Evolutionary conservation across 2,113 vertebrate genomes (phyloP), one percentile per base, ranked within the genome.

Genomic region (Rhea americana): DNA sequence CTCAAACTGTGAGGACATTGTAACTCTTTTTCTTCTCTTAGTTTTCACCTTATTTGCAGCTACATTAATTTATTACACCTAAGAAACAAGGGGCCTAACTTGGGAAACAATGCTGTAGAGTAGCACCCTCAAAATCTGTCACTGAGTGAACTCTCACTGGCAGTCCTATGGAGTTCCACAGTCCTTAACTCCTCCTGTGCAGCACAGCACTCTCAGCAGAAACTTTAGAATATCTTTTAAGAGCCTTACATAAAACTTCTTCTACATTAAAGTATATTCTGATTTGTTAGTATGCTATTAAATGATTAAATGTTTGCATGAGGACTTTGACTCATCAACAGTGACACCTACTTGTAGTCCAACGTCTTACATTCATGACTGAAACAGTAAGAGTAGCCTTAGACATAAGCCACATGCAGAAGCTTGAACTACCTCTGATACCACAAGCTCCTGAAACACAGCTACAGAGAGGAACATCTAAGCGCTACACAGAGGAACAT

Each of bases 341-440:
- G 35, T 22, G 13, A 53, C 24, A 72, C 21, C 9, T 50, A 17
- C 13, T 41, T n/a, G n/a, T 11, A 86, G 55, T 24, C 11, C 87
- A 89, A 86, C 86, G 6, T 8, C 20, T 66, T 66, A 32, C 14
- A n/a, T 81, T 61, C 26, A 74, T 12, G 74, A n/a, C 5, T 19
- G 8, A 65, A 41, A 28, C 25, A 28, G 28, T 32, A 18, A 19
- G 24, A 63, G 22, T 12, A 45, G 19, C 37, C 13, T 71, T 73
- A 28, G 0, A 35, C 2, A 35, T 9, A 50, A 61, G 48, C 2
- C 18, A 43, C 0, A 1, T 20, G 8, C 25, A 92, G 18, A 70
- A 58, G 20, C 9, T 37, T 76, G 18, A 77, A 51, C 55, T 28
- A 39, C n/a, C 28, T 91, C 17, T 20, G 20, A 30, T 30, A 84